Conservation (phyloP, 2,113 vertebrate species). For the Myotis yumanensis region DNA sequence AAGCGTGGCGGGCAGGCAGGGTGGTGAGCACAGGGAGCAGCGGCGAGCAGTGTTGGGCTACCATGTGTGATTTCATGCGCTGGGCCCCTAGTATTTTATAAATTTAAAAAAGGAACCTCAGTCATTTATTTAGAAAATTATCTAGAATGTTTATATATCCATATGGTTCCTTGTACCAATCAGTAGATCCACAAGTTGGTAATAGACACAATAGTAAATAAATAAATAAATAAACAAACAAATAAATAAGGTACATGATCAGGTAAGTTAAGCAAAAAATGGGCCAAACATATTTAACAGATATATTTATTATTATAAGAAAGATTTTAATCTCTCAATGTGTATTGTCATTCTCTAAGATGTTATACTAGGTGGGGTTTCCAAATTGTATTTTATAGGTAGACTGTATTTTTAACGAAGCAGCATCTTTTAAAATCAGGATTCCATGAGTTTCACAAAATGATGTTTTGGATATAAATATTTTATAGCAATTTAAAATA, state of each 20-base stretch:
- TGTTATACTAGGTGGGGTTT: neutral
- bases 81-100: neutral
- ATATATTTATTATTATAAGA: neutral
- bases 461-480: neutral
- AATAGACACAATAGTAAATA: neutral
- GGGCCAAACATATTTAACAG: neutral
- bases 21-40: too few species aligned
- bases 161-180: neutral
- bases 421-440: neutral
- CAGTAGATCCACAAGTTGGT: neutral
- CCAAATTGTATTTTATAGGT: neutral
- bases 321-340: neutral
- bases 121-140: neutral
- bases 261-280: neutral
- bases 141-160: neutral
- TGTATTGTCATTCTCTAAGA: neutral
- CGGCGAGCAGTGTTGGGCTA: too few species aligned
- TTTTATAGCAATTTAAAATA: neutral
- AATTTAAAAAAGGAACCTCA: neutral
- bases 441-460: neutral
- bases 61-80: too few species aligned
- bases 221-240: neutral
- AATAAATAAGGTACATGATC: neutral
- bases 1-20: too few species aligned
- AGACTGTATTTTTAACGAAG: neutral